These are phyloP conservation scores for Oryzias woworae DNA, from an alignment of 2,113 vertebrate genomes.

Conservation along the genomic window DNA sequence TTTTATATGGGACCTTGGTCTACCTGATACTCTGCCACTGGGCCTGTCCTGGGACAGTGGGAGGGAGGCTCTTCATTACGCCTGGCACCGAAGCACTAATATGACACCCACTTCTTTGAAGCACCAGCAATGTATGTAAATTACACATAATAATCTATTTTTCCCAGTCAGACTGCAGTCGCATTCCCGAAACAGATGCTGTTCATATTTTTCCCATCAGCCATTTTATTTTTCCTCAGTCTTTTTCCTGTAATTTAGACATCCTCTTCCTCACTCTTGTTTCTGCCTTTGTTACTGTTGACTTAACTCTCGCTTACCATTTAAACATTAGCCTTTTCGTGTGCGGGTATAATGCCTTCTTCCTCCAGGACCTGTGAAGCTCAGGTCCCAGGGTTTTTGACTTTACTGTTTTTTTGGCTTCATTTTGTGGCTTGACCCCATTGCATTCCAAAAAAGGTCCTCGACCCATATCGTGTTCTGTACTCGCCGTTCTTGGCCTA, in stretches of 20 bases:
- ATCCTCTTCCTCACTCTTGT: background rate
- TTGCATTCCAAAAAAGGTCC: slow-evolving; percentile 53
- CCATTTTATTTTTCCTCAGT: slow-evolving; percentile 35
- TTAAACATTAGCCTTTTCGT: slow-evolving; percentile 26
- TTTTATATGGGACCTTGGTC: slow-evolving; percentile 83
- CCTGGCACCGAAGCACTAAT: slow-evolving; percentile 68
- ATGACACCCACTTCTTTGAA: slow-evolving; percentile 70
- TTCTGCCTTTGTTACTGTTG: slow-evolving; percentile 15
- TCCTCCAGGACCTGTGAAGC: slow-evolving; percentile 63
- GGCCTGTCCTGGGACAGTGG: slow-evolving; percentile 75
- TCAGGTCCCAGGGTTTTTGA: slow-evolving; percentile 48
- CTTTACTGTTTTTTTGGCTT: slow-evolving; percentile 57
- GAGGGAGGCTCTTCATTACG: slow-evolving; percentile 75
- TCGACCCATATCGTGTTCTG: slow-evolving; percentile 55
- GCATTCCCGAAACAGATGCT: slow-evolving; percentile 48
- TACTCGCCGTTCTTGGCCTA: slow-evolving; percentile 62
- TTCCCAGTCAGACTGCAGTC: slow-evolving; percentile 43
- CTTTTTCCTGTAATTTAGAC: slow-evolving; percentile 1
- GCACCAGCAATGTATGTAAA: slow-evolving; percentile 62
- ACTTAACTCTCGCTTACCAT: slow-evolving; percentile 25
- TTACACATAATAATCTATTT: slow-evolving; percentile 62
- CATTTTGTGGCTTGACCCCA: slow-evolving; percentile 61
- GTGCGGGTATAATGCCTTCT: slow-evolving; percentile 44
- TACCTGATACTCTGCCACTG: slow-evolving; percentile 82
- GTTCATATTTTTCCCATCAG: background rate